phyloP scores from a whole-genome alignment of 2,797 vertebrate species.

The Nannoperca australis region DNA sequence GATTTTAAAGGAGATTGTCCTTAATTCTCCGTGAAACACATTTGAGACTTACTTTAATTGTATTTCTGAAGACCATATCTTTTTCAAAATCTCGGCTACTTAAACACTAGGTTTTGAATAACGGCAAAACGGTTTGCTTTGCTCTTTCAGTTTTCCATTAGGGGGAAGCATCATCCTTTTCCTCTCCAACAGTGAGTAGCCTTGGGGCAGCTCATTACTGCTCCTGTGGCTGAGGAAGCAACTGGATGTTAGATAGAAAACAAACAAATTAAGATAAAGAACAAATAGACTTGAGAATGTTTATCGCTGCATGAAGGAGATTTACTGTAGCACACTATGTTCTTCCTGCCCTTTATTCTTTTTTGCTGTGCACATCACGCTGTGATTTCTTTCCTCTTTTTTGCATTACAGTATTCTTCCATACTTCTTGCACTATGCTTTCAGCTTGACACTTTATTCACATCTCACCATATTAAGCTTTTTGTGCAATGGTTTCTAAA shows the following conservation, averaged over 20 bases:
- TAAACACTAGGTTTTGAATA: neutral
- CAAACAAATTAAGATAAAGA: slow-evolving; percentile 34
- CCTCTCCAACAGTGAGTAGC: slow-evolving; percentile 11
- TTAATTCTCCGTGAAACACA: neutral
- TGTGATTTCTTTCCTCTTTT: neutral
- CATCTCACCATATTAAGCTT: neutral
- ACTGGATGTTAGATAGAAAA: slow-evolving; percentile 10
- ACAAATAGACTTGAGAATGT: neutral
- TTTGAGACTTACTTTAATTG: neutral
- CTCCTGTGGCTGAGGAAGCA: slow-evolving; percentile 28
- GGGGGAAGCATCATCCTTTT: slow-evolving; percentile 23
- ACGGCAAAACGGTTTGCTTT: neutral
- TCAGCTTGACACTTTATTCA: neutral
- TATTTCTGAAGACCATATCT: neutral
- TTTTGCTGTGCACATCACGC: neutral
- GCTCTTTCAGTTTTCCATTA: slow-evolving; percentile 28
- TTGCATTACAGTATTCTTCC: neutral
- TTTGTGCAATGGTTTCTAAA: neutral
- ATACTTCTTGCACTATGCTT: neutral
- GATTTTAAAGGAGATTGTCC: neutral
- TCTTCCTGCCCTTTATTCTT: neutral
- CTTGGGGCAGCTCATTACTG: slow-evolving; percentile 38
- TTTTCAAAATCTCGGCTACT: neutral
- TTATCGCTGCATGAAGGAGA: slow-evolving; percentile 13
- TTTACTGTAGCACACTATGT: neutral